Evolutionary conservation across 2,113 vertebrate species (phyloP).

Genomic region (Rhea americana): DNA sequence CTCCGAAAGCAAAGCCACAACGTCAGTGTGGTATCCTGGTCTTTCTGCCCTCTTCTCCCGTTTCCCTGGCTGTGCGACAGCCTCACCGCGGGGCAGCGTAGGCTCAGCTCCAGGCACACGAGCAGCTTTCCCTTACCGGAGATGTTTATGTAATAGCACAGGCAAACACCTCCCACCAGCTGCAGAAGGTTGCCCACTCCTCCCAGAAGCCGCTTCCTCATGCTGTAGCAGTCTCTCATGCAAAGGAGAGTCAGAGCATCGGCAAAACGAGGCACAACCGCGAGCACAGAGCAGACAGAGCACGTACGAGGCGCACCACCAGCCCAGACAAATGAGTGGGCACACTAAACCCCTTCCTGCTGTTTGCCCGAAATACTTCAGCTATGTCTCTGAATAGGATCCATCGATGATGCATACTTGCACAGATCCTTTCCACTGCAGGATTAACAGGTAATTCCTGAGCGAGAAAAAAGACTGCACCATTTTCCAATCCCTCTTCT

Average conservation of each 20-base stretch:
- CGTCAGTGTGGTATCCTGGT: not conserved
- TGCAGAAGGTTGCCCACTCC: not conserved
- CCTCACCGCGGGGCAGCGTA: not conserved
- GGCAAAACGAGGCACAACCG: not conserved
- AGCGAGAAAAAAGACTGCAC: not conserved
- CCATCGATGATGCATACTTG: not conserved
- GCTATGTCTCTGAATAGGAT: not conserved
- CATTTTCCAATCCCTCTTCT: not conserved
- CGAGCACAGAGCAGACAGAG: not conserved
- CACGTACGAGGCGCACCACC: fast-evolving
- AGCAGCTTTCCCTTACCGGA: not conserved
- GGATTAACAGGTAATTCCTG: not conserved
- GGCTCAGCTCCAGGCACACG: fast-evolving
- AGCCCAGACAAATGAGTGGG: not conserved
- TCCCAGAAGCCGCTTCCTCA: not conserved
- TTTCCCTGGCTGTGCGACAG: not conserved
- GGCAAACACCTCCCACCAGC: not conserved
- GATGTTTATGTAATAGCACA: fast-evolving
- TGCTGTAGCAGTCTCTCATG: not conserved
- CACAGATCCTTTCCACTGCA: not conserved
- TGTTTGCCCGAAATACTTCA: not conserved
- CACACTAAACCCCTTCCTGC: not conserved
- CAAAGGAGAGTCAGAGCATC: not conserved
- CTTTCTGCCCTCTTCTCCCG: fast-evolving
- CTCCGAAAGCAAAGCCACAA: not conserved